Base-by-base conservation (phyloP, 1,140 invertebrate species). In the Cyclina sinensis region DNA sequence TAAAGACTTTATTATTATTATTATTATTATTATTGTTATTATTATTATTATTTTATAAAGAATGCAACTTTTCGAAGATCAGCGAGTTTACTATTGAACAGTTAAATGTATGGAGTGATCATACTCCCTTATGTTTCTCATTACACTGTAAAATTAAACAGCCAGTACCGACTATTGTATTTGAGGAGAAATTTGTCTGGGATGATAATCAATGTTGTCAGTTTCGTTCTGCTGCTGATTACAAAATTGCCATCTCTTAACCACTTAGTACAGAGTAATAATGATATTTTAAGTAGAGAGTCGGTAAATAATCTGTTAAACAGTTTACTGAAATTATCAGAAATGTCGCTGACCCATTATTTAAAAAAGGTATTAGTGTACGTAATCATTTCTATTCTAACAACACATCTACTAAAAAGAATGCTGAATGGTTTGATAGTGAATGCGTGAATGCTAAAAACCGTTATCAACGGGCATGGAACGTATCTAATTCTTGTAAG, bases 341-440 rank as follows among this genome's bases (percentile, higher is more conserved):
- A 30, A n/a, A 24, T 62, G 59, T 62, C n/a, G 59, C 59, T 7
- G 30, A 62, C 21, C 59, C 59, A 11, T 11, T 62, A 21, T 62
- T 62, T 62, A 11, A 7, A 24, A 62, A 62, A 62, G 9, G n/a
- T 24, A 62, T 62, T 62, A 62, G n/a, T n/a, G n/a, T n/a, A n/a
- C n/a, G n/a, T n/a, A n/a, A n/a, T n/a, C n/a, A n/a, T n/a, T n/a
- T n/a, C n/a, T n/a, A n/a, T n/a, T n/a, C n/a, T n/a, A n/a, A n/a
- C n/a, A n/a, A n/a, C n/a, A n/a, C n/a, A n/a, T n/a, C n/a, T n/a
- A n/a, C n/a, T n/a, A 46, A 46, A 46, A 78, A 78, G 27, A 51
- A 51, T 1, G 3, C 74, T 48, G n/a, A 78, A 2, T 78, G 74
- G 74, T 78, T 78, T 78, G 74, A 78, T 27, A 35, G 51, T 24